Evolutionary conservation across 2,113 vertebrate species (phyloP).

Genomic region (Laticauda colubrina): DNA sequence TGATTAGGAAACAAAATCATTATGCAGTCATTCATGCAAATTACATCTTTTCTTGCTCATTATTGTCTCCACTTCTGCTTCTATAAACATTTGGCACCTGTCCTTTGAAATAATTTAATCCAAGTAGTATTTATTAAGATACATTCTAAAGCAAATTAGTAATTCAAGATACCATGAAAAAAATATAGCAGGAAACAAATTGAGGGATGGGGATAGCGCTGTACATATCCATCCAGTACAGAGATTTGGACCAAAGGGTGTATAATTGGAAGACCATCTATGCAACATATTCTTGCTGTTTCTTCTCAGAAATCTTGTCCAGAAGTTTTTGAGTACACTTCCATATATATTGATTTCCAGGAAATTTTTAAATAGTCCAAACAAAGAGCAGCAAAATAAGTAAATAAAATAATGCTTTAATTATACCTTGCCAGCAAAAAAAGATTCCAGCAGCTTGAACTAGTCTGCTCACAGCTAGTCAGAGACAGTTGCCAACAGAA

Average conservation of each 20-base stretch:
- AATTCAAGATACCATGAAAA: conserved; percentile 12
- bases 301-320: not conserved
- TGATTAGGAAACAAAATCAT: conserved; percentile 7
- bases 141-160: conserved; percentile 40
- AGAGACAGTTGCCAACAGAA: not conserved
- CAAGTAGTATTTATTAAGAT: conserved; percentile 46
- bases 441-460: not conserved
- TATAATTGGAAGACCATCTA: not conserved
- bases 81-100: conserved; percentile 36
- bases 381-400: not conserved
- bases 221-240: not conserved
- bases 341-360: not conserved
- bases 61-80: conserved; percentile 16
- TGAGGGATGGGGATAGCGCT: not conserved
- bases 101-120: conserved; percentile 38
- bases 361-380: not conserved
- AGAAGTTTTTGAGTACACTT: not conserved
- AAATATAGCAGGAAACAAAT: conserved; percentile 1
- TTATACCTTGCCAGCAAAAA: not conserved
- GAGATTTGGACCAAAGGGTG: not conserved
- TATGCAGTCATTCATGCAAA: conserved; percentile 52
- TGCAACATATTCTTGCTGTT: not conserved
- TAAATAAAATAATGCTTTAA: not conserved
- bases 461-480: not conserved
- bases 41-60: conserved; percentile 45